These are phyloP conservation scores for Danaus chrysippus DNA, from an alignment of 2,888 invertebrate species.

Conservation along the genomic window DNA sequence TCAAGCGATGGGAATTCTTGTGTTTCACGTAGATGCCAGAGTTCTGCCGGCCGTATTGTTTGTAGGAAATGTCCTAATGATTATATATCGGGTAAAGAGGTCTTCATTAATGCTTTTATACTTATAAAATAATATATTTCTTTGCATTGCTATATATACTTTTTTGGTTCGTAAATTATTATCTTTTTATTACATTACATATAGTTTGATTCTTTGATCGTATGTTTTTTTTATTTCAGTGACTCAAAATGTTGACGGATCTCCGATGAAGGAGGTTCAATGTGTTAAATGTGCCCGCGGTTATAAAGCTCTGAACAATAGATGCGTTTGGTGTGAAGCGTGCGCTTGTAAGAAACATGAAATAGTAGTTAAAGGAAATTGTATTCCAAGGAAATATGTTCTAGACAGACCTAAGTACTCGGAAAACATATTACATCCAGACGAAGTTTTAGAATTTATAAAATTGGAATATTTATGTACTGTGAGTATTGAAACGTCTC, in stretches of 20 bases:
- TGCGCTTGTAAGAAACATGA: constrained; percentile 55
- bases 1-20: constrained; percentile 58
- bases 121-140: neutral
- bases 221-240: constrained; percentile 40
- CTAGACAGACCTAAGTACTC: constrained; percentile 55
- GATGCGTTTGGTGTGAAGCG: constrained; percentile 54
- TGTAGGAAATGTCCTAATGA: constrained; percentile 68
- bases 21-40: constrained; percentile 63
- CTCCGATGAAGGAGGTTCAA: constrained; percentile 61
- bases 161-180: no score
- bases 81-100: constrained; percentile 54
- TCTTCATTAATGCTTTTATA: neutral
- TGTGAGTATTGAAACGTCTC: constrained; percentile 43
- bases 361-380: constrained; percentile 50
- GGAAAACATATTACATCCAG: constrained; percentile 50
- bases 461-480: constrained; percentile 64
- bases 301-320: constrained; percentile 45
- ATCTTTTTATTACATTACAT: neutral
- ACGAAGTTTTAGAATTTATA: constrained; percentile 52
- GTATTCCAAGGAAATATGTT: constrained; percentile 55
- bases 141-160: no score
- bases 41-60: constrained; percentile 46
- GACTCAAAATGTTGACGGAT: constrained; percentile 65
- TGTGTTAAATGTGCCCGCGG: constrained; percentile 67
- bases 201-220: neutral